These are phyloP conservation scores for Octonoba sinensis DNA, from an alignment of 2,888 invertebrate species.

Conservation along the genomic window DNA sequence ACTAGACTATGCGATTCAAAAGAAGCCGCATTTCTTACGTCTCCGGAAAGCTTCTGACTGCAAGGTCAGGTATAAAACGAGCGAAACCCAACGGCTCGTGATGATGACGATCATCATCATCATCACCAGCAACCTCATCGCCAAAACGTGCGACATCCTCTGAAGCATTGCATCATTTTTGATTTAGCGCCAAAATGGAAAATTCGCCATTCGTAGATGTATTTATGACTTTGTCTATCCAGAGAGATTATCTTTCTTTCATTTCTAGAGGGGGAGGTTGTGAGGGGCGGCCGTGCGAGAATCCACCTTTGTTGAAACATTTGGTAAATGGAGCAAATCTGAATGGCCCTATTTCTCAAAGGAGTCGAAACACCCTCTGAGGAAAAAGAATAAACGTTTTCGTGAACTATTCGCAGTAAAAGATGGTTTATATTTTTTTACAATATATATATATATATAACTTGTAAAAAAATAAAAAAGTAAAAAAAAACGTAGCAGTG, in stretches of 20 bases:
- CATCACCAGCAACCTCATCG: constrained; percentile 29
- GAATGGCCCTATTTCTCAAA: constrained; percentile 4
- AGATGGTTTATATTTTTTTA: too few relatives aligned
- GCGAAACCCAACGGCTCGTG: constrained; percentile 27
- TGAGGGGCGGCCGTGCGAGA: constrained; percentile 2
- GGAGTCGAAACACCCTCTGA: constrained; percentile 33
- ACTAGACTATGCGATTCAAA: too few relatives aligned
- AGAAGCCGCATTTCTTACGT: background rate
- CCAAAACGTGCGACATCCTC: constrained; percentile 37
- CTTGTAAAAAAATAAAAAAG: too few relatives aligned
- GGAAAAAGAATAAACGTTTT: constrained; percentile 7
- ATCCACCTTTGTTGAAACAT: constrained; percentile 45
- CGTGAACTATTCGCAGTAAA: too few relatives aligned
- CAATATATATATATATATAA: too few relatives aligned
- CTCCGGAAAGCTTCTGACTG: constrained; percentile 17
- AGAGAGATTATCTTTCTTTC: background rate
- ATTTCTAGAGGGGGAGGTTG: background rate
- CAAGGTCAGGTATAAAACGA: constrained; percentile 41
- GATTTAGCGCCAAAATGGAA: constrained; percentile 28
- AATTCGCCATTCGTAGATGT: too few relatives aligned
- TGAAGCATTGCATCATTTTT: constrained; percentile 48
- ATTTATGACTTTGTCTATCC: too few relatives aligned
- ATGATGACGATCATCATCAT: constrained; percentile 34
- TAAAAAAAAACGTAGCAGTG: too few relatives aligned
- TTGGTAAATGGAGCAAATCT: constrained; percentile 46